phyloP scores from a whole-genome alignment of 1,140 invertebrate species.

The Acyrthosiphon pisum region DNA sequence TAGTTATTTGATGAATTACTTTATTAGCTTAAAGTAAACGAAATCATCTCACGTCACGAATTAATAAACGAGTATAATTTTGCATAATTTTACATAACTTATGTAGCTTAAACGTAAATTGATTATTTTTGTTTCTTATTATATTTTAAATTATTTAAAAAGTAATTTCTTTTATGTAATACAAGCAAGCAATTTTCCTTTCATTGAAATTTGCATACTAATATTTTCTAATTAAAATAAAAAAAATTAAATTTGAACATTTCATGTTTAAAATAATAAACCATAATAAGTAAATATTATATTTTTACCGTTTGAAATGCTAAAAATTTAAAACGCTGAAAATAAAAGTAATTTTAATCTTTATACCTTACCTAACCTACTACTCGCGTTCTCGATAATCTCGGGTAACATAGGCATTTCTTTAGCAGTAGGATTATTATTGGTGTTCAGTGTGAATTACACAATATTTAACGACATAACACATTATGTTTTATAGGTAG shows the following conservation, averaged over 20 bases:
- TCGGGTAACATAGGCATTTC: background rate
- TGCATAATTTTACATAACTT: constrained; percentile 34
- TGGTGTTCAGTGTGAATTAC: background rate
- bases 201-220: background rate
- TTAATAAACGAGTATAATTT: constrained; percentile 4
- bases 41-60: constrained; percentile 10
- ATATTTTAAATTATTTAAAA: background rate
- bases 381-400: background rate
- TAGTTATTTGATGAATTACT: background rate
- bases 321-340: background rate
- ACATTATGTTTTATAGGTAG: constrained; percentile 2
- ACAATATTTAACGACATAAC: background rate
- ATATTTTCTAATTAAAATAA: constrained; percentile 10
- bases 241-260: background rate
- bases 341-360: background rate
- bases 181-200: background rate
- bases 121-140: constrained; percentile 26
- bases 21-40: background rate
- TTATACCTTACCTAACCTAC: background rate
- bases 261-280: background rate
- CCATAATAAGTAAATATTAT: background rate
- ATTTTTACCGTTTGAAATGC: background rate
- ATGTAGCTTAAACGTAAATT: background rate
- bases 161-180: background rate
- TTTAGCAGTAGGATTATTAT: background rate